Conservation (phyloP, 2,888 invertebrate species). For the Eudemis profundana region DNA sequence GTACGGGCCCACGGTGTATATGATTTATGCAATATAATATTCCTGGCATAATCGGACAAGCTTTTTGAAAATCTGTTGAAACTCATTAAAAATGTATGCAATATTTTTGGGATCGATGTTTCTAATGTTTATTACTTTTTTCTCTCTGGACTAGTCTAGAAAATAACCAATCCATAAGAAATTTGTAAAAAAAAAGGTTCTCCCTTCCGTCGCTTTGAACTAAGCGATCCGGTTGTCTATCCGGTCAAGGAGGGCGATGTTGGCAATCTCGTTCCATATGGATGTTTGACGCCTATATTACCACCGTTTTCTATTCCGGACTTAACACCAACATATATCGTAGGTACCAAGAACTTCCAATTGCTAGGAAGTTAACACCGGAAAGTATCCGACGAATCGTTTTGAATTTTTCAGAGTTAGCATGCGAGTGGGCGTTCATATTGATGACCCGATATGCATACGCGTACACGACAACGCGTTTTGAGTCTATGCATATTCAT, state of each 20-base stretch:
- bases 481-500: constrained; percentile 40
- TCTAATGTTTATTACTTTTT: no score
- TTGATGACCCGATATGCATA: constrained; percentile 31
- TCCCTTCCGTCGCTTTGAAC: neutral
- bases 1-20: no score
- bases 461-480: constrained; percentile 28
- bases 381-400: constrained; percentile 10
- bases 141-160: no score
- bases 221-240: neutral
- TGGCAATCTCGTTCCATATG: constrained; percentile 3
- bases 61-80: no score
- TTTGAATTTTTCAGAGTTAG: constrained; percentile 9
- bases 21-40: no score
- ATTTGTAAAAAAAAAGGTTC: neutral
- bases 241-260: constrained; percentile 11
- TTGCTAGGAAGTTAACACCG: neutral
- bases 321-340: neutral
- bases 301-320: constrained; percentile 1
- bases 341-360: constrained; percentile 4
- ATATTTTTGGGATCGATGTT: no score
- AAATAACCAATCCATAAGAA: no score
- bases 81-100: no score
- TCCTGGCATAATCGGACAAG: no score
- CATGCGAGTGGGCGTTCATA: constrained; percentile 33
- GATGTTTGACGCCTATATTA: neutral